Conservation (phyloP, 1,140 invertebrate species). For the Nylanderia fulva region DNA sequence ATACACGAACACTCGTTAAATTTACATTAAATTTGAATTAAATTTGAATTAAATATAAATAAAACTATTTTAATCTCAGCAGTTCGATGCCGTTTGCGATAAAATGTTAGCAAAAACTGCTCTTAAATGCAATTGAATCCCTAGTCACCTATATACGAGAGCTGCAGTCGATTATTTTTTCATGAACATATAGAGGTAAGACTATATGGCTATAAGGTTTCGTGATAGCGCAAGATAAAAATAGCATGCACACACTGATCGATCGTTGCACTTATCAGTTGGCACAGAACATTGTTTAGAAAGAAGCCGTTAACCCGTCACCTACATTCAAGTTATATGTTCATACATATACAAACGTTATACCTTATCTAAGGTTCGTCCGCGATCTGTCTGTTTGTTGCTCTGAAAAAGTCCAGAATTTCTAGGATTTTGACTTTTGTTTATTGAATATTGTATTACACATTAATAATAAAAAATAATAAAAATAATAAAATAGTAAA, state of each 20-base stretch:
- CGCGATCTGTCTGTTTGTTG: neutral
- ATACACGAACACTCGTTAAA: neutral
- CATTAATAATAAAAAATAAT: too few relatives aligned
- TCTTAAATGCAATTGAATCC: neutral
- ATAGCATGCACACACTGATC: conserved; percentile 53
- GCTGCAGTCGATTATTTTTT: conserved; percentile 40
- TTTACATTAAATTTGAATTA: neutral
- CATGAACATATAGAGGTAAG: neutral
- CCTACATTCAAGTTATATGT: conserved; percentile 38
- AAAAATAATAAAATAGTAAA: too few relatives aligned
- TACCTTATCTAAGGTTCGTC: neutral
- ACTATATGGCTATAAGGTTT: conserved; percentile 35
- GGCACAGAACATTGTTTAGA: conserved; percentile 20
- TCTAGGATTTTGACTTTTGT: neutral
- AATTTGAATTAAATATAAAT: too few relatives aligned
- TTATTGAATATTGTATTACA: neutral
- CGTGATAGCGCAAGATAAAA: conserved; percentile 53
- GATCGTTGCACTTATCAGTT: conserved; percentile 56
- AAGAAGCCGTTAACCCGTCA: conserved; percentile 50
- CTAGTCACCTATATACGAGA: conserved; percentile 22
- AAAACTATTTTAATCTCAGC: neutral
- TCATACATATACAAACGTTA: too few relatives aligned
- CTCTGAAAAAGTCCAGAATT: neutral
- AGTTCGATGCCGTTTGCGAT: neutral
- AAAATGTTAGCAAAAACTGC: neutral